These are phyloP conservation scores for Thaumatotibia leucotreta DNA, from an alignment of 1,140 invertebrate genomes.

Conservation along the genomic window DNA sequence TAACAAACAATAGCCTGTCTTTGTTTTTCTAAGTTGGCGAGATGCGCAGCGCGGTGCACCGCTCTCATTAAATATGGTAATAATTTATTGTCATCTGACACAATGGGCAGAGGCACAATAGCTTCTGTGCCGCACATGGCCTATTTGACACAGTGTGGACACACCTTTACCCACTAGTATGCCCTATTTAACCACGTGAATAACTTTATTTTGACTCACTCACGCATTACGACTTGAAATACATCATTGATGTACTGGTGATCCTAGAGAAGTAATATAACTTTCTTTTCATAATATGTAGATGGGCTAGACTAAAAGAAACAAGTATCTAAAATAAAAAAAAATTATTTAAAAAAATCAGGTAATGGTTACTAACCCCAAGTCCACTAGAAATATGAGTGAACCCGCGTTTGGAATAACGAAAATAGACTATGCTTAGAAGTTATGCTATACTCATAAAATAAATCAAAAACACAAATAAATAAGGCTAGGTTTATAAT, in stretches of 20 bases:
- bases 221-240: slow-evolving; percentile 20
- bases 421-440: too few relatives aligned
- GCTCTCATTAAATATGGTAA: slow-evolving; percentile 12
- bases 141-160: slow-evolving; percentile 34
- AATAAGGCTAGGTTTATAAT: too few relatives aligned
- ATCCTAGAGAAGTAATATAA: not conserved
- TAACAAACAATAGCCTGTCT: slow-evolving; percentile 13
- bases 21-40: slow-evolving; percentile 9
- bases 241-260: not conserved
- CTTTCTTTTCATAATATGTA: too few relatives aligned
- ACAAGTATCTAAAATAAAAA: too few relatives aligned
- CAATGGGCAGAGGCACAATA: slow-evolving; percentile 10
- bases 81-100: slow-evolving; percentile 13
- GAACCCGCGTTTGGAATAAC: too few relatives aligned
- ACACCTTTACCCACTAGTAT: slow-evolving; percentile 37
- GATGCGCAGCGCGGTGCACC: slow-evolving; percentile 13
- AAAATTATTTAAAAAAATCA: too few relatives aligned
- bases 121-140: slow-evolving; percentile 32
- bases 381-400: too few relatives aligned
- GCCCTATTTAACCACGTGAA: slow-evolving; percentile 30
- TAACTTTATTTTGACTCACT: slow-evolving; percentile 21
- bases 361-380: too few relatives aligned
- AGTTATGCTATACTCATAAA: too few relatives aligned
- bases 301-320: too few relatives aligned
- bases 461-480: too few relatives aligned